Percentiles rank a stretch among this genome's conserved stretches.
These are phyloP conservation scores for Dasyurus viverrinus DNA, from an alignment of 2,113 vertebrate species.

Conservation along the genomic window DNA sequence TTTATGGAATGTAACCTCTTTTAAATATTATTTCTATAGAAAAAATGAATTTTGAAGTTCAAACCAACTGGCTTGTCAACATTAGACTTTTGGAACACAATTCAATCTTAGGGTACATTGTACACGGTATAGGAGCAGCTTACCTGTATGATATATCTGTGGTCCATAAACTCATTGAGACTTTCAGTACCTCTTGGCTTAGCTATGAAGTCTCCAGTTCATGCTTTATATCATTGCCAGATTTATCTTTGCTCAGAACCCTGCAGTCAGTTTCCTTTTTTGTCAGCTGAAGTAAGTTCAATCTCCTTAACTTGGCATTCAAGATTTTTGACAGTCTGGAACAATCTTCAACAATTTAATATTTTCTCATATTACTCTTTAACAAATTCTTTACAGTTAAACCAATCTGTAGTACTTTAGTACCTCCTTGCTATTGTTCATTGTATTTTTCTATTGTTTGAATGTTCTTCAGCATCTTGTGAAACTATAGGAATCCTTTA, in stretches of 20 bases:
- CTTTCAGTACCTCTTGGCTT: not conserved
- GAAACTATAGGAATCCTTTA: not conserved
- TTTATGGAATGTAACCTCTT: not conserved
- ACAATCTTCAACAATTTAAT: not conserved
- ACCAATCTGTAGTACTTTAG: not conserved
- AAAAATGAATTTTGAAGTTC: not conserved
- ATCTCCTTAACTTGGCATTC: not conserved
- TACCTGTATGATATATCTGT: not conserved
- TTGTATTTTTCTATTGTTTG: not conserved
- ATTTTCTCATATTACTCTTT: not conserved
- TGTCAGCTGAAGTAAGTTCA: not conserved
- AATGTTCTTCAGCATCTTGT: not conserved
- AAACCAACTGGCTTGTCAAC: not conserved
- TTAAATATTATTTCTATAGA: not conserved
- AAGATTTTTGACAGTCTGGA: not conserved
- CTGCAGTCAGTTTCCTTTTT: not conserved
- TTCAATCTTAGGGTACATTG: not conserved
- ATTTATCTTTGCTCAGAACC: not conserved
- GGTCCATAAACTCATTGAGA: not conserved
- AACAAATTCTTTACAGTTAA: not conserved
- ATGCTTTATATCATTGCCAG: not conserved
- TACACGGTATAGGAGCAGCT: not conserved
- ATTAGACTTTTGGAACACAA: not conserved
- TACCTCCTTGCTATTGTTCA: not conserved
- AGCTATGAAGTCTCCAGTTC: not conserved